phyloP scores from a whole-genome alignment of 2,113 vertebrate species.

The Stercorarius parasiticus region DNA sequence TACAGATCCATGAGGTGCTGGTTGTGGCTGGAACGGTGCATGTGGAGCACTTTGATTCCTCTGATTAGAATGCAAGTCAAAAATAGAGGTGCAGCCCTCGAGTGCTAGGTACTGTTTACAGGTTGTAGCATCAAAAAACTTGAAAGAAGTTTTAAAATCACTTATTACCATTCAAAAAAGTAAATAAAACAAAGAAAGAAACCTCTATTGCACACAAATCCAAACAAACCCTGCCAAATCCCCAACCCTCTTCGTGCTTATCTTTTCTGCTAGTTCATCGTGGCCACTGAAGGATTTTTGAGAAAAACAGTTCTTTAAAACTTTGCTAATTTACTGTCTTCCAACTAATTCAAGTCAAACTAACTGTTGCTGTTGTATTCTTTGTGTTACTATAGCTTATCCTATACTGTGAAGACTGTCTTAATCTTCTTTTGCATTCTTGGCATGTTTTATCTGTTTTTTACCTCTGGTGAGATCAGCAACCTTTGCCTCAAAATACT shows the following conservation, averaged over 20 bases:
- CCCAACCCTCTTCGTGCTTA: not conserved
- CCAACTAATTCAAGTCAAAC: not conserved
- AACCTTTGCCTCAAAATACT: not conserved
- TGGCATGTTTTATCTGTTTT: not conserved
- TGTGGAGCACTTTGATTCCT: not conserved
- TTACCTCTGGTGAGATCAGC: not conserved
- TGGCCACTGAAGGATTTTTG: not conserved
- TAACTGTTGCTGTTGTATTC: not conserved
- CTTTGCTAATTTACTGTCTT: not conserved
- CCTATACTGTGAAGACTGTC: not conserved
- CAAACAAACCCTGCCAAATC: not conserved
- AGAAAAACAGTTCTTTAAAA: not conserved
- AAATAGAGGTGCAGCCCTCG: not conserved
- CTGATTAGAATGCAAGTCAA: not conserved
- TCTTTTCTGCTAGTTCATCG: not conserved
- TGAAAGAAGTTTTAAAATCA: not conserved
- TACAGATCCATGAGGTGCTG: rapidly evolving
- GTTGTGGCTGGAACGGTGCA: not conserved
- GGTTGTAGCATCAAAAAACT: not conserved
- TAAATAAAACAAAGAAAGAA: not conserved
- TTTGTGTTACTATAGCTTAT: not conserved
- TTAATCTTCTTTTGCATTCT: not conserved
- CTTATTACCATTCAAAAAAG: not conserved
- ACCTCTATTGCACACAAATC: not conserved
- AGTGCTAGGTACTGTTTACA: not conserved